A percentile compares a stretch with the other conserved stretches of the same genome.
These are phyloP conservation scores for Coelopa pilipes DNA, from an alignment of 2,888 invertebrate genomes.

Conservation along the genomic window DNA sequence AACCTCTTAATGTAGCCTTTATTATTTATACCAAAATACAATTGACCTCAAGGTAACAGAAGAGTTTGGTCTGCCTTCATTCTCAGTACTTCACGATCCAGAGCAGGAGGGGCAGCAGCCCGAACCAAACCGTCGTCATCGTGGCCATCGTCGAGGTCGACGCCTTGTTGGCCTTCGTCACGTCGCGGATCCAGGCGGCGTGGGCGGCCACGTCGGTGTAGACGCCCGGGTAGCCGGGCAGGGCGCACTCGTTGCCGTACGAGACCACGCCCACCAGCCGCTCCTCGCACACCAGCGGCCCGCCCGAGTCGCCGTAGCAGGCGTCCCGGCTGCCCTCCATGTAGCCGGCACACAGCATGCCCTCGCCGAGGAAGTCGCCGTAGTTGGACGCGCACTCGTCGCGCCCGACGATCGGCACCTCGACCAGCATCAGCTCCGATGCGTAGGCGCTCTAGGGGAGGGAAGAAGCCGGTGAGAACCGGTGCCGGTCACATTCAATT, in stretches of 20 bases:
- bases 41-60: too few relatives aligned
- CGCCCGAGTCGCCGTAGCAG: constrained; percentile 68
- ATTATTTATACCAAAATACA: too few relatives aligned
- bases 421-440: constrained; percentile 69
- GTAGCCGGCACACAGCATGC: constrained; percentile 73
- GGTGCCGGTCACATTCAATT: too few relatives aligned
- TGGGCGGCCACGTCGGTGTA: constrained; percentile 66
- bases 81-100: too few relatives aligned
- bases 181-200: constrained; percentile 65
- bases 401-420: constrained; percentile 70
- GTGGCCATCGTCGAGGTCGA: too few relatives aligned
- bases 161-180: too few relatives aligned
- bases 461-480: too few relatives aligned
- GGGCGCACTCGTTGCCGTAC: constrained; percentile 69
- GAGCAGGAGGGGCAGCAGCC: too few relatives aligned
- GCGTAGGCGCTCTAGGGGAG: too few relatives aligned
- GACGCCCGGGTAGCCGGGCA: constrained; percentile 69
- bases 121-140: too few relatives aligned
- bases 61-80: too few relatives aligned
- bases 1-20: too few relatives aligned
- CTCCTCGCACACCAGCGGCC: constrained; percentile 59
- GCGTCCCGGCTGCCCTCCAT: constrained; percentile 70
- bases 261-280: constrained; percentile 68
- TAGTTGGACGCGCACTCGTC: constrained; percentile 69
- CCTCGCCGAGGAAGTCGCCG: constrained; percentile 63